Percentiles rank a stretch among this genome's conserved stretches.
These are phyloP conservation scores for Probaryconus sp. DNA, from an alignment of 1,140 invertebrate genomes.

Conservation along the genomic window DNA sequence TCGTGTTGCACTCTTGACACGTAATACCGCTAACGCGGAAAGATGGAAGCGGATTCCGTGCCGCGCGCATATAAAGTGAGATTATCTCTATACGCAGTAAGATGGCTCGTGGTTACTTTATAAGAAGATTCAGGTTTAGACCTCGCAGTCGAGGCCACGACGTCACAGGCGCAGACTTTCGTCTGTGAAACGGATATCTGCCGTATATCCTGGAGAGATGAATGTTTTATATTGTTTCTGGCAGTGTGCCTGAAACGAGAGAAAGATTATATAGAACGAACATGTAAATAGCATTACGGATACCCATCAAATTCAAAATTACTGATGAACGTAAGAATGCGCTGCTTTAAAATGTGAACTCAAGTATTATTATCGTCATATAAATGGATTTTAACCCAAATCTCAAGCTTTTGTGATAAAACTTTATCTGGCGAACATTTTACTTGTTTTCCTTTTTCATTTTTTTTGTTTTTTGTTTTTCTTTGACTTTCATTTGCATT, in stretches of 20 bases:
- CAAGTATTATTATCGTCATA: background rate
- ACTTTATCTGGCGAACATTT: too few species aligned
- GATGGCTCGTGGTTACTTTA: conserved; percentile 50
- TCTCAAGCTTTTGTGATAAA: too few species aligned
- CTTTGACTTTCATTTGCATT: too few species aligned
- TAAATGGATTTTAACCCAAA: background rate
- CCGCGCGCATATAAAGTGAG: conserved; percentile 54
- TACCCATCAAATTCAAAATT: conserved; percentile 31
- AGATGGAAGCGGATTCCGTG: conserved; percentile 53
- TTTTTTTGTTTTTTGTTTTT: too few species aligned
- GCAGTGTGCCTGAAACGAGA: conserved; percentile 23
- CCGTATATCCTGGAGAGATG: conserved; percentile 20
- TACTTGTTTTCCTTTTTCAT: too few species aligned
- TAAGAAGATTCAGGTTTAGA: conserved; percentile 42
- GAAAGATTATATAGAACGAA: conserved; percentile 30
- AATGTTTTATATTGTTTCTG: conserved; percentile 52
- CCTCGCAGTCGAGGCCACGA: conserved; percentile 29
- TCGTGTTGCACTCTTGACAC: conserved; percentile 55
- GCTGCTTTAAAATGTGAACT: conserved; percentile 5
- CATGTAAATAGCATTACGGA: conserved; percentile 37
- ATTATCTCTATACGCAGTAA: conserved; percentile 58
- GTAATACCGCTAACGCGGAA: conserved; percentile 56
- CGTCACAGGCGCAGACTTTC: conserved; percentile 34
- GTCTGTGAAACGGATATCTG: conserved; percentile 33
- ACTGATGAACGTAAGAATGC: conserved; percentile 14